These are phyloP conservation scores for Chloropsis cyanopogon DNA, from an alignment of 2,113 vertebrate genomes.

Conservation along the genomic window DNA sequence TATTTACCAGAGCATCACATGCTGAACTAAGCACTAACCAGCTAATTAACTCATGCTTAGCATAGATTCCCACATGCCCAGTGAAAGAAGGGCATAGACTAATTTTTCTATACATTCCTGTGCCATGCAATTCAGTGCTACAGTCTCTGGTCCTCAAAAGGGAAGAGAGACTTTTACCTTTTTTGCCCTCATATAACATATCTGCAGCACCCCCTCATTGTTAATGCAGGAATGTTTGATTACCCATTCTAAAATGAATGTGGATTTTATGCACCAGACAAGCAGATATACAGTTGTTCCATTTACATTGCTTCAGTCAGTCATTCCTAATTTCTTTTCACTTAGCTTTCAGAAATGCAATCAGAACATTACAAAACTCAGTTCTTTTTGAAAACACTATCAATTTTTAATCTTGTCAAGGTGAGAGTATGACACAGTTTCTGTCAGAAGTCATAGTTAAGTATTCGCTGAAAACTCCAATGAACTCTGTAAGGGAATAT, in stretches of 20 bases:
- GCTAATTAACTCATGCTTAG: neutral
- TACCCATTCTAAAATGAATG: neutral
- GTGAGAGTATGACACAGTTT: conserved; percentile 1
- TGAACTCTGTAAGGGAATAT: neutral
- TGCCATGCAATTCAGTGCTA: neutral
- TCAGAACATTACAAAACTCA: neutral
- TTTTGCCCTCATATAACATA: neutral
- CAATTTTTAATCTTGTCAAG: conserved; percentile 47
- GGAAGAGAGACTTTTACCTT: neutral
- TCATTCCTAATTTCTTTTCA: conserved; percentile 21
- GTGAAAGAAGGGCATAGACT: neutral
- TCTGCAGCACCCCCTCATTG: neutral
- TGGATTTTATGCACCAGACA: conserved; percentile 1
- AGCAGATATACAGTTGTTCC: neutral
- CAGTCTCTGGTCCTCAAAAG: neutral
- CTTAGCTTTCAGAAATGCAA: conserved; percentile 14
- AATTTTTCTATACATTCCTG: neutral
- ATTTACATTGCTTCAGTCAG: neutral
- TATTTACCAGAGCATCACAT: neutral
- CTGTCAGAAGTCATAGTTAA: neutral
- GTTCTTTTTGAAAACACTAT: conserved; percentile 28
- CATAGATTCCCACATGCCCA: neutral
- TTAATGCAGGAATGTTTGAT: conserved; percentile 20
- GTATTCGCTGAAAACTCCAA: neutral
- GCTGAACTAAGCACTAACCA: neutral